These are phyloP conservation scores for Panagrolaimus sp. DNA, from an alignment of 1,140 invertebrate species.

Conservation along the genomic window DNA sequence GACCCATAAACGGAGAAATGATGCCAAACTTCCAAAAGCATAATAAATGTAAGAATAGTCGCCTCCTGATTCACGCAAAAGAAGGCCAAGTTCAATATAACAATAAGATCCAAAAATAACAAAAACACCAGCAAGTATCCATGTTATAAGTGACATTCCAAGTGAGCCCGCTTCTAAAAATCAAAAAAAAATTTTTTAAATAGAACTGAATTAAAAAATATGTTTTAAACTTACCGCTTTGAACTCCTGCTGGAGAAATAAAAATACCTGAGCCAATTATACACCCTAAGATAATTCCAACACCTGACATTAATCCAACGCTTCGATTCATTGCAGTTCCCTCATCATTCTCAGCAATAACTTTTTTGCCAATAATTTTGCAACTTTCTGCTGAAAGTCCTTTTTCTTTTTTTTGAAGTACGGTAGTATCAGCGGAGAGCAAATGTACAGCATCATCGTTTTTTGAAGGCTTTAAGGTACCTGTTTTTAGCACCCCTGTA, in stretches of 20 bases:
- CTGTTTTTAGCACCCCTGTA: too few species aligned
- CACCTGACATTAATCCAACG: constrained; percentile 56
- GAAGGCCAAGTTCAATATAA: constrained; percentile 57
- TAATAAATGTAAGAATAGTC: constrained; percentile 80
- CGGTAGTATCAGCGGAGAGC: too few species aligned
- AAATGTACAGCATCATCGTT: too few species aligned
- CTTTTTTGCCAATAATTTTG: background rate
- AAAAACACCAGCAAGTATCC: constrained; percentile 52
- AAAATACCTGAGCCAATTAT: constrained; percentile 72
- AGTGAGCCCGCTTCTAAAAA: constrained; percentile 50
- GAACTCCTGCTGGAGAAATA: constrained; percentile 79
- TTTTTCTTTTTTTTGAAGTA: background rate
- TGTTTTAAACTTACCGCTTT: constrained; percentile 29
- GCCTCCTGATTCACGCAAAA: constrained; percentile 77
- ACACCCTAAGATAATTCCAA: constrained; percentile 57
- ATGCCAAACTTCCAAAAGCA: constrained; percentile 70
- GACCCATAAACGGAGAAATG: constrained; percentile 91
- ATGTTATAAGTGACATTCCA: constrained; percentile 54
- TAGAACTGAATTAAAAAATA: background rate
- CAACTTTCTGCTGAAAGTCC: constrained; percentile 4
- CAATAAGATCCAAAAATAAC: constrained; percentile 44
- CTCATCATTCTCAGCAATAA: background rate
- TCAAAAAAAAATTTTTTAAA: background rate
- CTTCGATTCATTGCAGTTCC: constrained; percentile 21
- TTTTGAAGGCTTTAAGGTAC: too few species aligned